Conservation (phyloP, 2,797 vertebrate genomes). For the Streptopelia turtur region DNA sequence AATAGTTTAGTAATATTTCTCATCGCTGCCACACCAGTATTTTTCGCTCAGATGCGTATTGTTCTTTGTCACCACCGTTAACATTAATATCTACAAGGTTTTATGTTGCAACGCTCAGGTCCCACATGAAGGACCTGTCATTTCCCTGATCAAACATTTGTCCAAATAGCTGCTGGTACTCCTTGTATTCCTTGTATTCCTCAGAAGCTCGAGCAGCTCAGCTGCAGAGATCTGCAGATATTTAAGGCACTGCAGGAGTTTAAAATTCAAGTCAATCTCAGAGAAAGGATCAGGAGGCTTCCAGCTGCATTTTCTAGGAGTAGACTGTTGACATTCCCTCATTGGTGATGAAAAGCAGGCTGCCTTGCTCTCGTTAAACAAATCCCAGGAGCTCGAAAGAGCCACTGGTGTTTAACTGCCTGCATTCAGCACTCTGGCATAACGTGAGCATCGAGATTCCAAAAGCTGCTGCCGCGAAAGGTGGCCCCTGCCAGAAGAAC, state of each 20-base stretch:
- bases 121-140: not conserved
- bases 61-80: not conserved
- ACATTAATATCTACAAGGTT: not conserved
- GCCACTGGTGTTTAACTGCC: not conserved
- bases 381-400: not conserved
- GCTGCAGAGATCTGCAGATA: not conserved
- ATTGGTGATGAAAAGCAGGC: not conserved
- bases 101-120: rapidly evolving
- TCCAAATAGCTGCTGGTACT: not conserved
- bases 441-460: rapidly evolving
- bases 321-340: not conserved
- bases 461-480: not conserved
- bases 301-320: not conserved
- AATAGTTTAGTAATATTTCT: not conserved
- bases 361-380: not conserved
- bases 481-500: not conserved
- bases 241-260: not conserved
- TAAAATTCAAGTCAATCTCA: not conserved
- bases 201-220: not conserved
- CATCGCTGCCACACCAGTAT: not conserved
- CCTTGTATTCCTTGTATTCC: rapidly evolving
- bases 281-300: not conserved
- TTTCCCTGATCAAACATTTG: not conserved
- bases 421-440: not conserved
- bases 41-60: not conserved